These are phyloP conservation scores for Hirundichthys speculiger DNA, from an alignment of 2,113 vertebrate species.

Conservation along the genomic window DNA sequence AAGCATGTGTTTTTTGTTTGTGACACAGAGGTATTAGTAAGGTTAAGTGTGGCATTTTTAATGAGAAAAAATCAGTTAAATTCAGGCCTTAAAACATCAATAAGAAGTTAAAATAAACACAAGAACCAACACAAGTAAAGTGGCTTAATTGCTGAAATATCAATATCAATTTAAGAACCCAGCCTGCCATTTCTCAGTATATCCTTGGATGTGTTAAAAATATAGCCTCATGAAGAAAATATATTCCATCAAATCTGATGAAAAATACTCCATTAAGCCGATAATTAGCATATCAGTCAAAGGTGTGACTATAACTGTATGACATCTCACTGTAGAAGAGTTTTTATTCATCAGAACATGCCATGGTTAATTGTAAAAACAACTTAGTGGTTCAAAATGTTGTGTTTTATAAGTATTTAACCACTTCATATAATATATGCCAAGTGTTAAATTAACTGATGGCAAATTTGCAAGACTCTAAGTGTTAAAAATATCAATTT, in stretches of 20 bases:
- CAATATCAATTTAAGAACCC: slow-evolving; percentile 47
- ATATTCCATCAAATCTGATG: slow-evolving; percentile 34
- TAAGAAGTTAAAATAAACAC: slow-evolving; percentile 18
- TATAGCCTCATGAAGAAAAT: too few species aligned
- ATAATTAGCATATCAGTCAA: slow-evolving; percentile 42
- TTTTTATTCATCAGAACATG: slow-evolving; percentile 9
- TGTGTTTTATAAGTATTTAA: slow-evolving; percentile 1
- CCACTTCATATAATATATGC: background rate
- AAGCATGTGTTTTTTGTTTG: slow-evolving; percentile 33
- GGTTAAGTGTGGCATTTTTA: slow-evolving; percentile 52
- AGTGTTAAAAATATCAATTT: too few species aligned
- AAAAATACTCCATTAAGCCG: slow-evolving; percentile 38
- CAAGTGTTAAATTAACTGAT: too few species aligned
- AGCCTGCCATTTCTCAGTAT: too few species aligned
- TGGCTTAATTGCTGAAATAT: slow-evolving; percentile 44
- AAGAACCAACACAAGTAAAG: slow-evolving; percentile 30
- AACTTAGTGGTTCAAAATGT: slow-evolving; percentile 2
- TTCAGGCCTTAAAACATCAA: slow-evolving; percentile 41
- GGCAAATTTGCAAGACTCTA: too few species aligned
- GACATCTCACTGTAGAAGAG: slow-evolving; percentile 11
- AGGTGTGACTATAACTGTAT: slow-evolving; percentile 20
- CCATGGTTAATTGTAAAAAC: background rate
- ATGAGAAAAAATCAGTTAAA: slow-evolving; percentile 54
- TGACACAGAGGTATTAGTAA: slow-evolving; percentile 36
- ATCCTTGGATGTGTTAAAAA: too few species aligned